These are phyloP conservation scores for Aramus guarauna DNA, from an alignment of 2,113 vertebrate genomes.

Conservation along the genomic window DNA sequence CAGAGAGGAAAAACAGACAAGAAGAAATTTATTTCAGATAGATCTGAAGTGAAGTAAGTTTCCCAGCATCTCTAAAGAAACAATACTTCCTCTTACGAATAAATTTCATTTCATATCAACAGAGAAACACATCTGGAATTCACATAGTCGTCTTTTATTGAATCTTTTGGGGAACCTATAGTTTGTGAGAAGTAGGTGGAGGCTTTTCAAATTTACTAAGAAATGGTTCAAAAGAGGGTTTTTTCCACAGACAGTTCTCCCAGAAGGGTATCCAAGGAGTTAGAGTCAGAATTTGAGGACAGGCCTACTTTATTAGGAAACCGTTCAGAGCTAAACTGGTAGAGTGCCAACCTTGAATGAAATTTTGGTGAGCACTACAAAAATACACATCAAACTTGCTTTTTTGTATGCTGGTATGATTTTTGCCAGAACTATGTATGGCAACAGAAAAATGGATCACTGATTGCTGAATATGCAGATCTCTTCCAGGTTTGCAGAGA, in stretches of 20 bases:
- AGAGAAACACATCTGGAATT: not conserved
- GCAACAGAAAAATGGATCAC: not conserved
- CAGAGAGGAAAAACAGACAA: not conserved
- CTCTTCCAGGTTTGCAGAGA: not conserved
- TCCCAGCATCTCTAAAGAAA: not conserved
- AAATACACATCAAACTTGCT: not conserved
- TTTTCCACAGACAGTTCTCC: not conserved
- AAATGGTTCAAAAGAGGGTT: not conserved
- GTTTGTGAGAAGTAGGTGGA: not conserved
- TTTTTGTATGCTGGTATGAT: not conserved
- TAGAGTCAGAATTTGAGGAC: not conserved
- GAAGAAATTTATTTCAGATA: not conserved
- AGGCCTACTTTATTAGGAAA: not conserved
- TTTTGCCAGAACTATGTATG: not conserved
- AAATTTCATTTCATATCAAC: not conserved
- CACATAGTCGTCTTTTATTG: not conserved
- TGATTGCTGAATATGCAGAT: not conserved
- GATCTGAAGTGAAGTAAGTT: not conserved
- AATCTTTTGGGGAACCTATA: not conserved
- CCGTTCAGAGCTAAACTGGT: not conserved
- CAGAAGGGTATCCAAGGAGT: not conserved
- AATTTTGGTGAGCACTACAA: not conserved
- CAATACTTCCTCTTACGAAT: not conserved
- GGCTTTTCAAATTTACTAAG: not conserved
- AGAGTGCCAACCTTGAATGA: not conserved